Base-by-base conservation (phyloP, 2,113 vertebrate genomes). In the Setophaga coronata region DNA sequence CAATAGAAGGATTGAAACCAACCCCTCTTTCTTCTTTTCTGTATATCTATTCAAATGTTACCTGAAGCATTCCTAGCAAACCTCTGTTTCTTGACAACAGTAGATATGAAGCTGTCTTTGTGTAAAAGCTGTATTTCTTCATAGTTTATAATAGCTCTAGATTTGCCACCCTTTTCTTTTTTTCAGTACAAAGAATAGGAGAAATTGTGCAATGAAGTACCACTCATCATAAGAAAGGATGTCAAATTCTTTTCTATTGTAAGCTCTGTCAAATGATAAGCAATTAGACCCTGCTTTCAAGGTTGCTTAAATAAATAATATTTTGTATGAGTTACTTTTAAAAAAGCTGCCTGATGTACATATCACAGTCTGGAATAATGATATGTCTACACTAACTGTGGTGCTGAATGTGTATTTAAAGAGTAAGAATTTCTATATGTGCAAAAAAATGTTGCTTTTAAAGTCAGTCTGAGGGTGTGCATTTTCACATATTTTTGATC, bases 251-350 rank as follows among this genome's bases (percentile, higher is more conserved):
- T 36, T 50, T 78, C 86, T 77, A 34, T 67, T 77, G 42, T 56
- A 90, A 90, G 56, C 17, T 81, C 29, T 82, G 56, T 69, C 51
- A 92, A 95, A 87, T 74, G 72, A 83, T 74, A 92, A 94, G 76
- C 93, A 95, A 96, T 87, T 91, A 97, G 86, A 93, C 16, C 18
- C 38, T 45, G 47, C 58, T 93, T 95, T 89, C 91, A 92, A 86
- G 64, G 56, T 69, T 7, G 12, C 70, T 85, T 76, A 91, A 87
- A 91, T 82, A 89, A 91, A 93, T 58, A 93, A n/a, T 62, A 86
- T 56, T 80, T 80, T 69, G n/a, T 36, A 80, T 18, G 25, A 88
- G 34, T 51, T 93, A 82, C 76, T 91, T 89, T 76, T 80, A 0
- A 73, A 87, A 93, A 90, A 72, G 70, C 50, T 70, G 47, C 17